Evolutionary conservation across 2,113 vertebrate genomes (phyloP), one percentile per base, ranked within the genome.

Genomic region (Phaethon lepturus): DNA sequence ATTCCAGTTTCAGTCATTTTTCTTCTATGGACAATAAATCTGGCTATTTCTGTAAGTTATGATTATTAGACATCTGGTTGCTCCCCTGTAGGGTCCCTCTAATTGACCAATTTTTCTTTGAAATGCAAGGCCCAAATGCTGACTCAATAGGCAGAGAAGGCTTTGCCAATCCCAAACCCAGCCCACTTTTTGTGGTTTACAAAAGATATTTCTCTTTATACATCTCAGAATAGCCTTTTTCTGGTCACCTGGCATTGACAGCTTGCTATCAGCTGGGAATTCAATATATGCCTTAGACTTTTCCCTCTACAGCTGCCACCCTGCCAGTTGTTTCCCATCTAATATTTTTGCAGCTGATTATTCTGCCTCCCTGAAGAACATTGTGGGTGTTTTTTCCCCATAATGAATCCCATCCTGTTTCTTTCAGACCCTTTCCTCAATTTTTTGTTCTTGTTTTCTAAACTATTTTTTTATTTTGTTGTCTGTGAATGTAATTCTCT

Each of bases 141-240:
- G 72, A 68, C 18, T 84, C 19, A 29, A n/a, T 42, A 79, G 83
- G 80, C 31, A 74, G 11, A 50, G 38, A 53, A 73, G 17, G 10
- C 17, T 80, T 95, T 91, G 13, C 44, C 35, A 81, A 29, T 59
- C 23, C 59, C 67, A 59, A 88, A 50, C 11, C 38, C 38, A 38
- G 38, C 38, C 38, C 38, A 38, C 38, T 38, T 38, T 38, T 52
- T 29, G 63, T 83, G 59, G 8, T 38, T 80, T 79, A 24, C 29
- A 95, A 90, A 72, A 83, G 60, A 8, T 72, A 73, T 63, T 96
- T 92, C 49, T 76, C n/a, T 93, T 88, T 59, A 13, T 76, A 17
- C 4, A 17, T 53, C 74, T 84, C 83, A 47, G 24, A 84, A 38
- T 69, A 66, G 7, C 23, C 22, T 73, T 79, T 93, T 91, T 50